A percentile compares a stretch with the other conserved stretches of the same genome.
These are phyloP conservation scores for Lithophane semibrunnea DNA, from an alignment of 2,888 invertebrate species.

Conservation along the genomic window DNA sequence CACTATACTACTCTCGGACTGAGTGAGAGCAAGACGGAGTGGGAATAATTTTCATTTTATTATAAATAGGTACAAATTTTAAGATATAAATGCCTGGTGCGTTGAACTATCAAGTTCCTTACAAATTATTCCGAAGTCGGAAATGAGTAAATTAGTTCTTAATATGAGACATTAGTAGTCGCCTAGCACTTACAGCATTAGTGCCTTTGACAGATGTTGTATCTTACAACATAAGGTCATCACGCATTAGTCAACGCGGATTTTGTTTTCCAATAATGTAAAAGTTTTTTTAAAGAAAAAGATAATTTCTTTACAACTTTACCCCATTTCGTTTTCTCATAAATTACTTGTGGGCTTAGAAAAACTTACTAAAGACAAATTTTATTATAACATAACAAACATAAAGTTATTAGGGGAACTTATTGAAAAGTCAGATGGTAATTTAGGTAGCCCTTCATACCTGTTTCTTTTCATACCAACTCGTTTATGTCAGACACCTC, in stretches of 20 bases:
- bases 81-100: not conserved
- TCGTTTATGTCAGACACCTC: not conserved
- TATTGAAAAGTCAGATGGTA: not conserved
- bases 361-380: not conserved
- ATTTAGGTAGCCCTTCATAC: not conserved
- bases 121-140: not conserved
- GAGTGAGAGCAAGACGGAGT: too few relatives aligned
- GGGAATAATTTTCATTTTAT: not conserved
- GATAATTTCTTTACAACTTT: not conserved
- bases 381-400: too few relatives aligned
- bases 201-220: constrained; percentile 17
- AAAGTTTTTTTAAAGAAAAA: not conserved
- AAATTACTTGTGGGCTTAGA: too few relatives aligned
- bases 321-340: not conserved
- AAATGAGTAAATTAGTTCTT: constrained; percentile 5
- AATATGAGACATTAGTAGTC: constrained; percentile 25
- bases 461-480: not conserved
- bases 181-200: constrained; percentile 1
- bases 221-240: constrained; percentile 18
- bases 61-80: not conserved
- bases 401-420: not conserved
- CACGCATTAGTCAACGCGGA: constrained; percentile 32
- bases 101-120: constrained; percentile 4
- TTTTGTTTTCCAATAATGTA: not conserved
- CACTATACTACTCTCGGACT: too few relatives aligned